phyloP scores from a whole-genome alignment of 2,113 vertebrate genomes.

The Morone chrysops region DNA sequence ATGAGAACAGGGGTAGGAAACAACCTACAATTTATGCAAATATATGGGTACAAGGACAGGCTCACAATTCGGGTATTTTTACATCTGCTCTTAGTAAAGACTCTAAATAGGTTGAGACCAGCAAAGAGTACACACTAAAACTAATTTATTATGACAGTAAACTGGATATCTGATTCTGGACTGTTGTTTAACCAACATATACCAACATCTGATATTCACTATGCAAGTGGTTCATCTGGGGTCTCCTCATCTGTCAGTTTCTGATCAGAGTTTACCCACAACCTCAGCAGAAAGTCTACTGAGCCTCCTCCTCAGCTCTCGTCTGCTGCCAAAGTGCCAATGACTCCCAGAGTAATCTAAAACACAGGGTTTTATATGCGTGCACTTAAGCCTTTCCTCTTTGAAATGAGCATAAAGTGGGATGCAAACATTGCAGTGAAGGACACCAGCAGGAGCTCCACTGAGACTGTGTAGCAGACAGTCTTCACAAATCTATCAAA shows the following conservation, averaged over 20 bases:
- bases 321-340: not conserved
- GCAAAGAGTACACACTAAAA: not conserved
- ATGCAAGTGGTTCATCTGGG: not conserved
- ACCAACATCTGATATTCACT: not conserved
- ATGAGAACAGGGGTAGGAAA: not conserved
- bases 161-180: not conserved
- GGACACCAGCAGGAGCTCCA: constrained; percentile 12
- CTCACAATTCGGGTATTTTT: not conserved
- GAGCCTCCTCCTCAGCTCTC: not conserved
- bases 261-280: not conserved
- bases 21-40: constrained; percentile 3
- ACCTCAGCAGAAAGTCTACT: not conserved
- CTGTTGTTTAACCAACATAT: too few species aligned
- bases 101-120: not conserved
- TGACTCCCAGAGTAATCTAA: not conserved
- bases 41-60: not conserved
- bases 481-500: constrained; percentile 62
- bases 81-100: constrained; percentile 1
- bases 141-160: not conserved
- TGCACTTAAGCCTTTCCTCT: constrained; percentile 3
- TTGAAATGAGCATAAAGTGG: not conserved
- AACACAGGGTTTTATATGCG: not conserved
- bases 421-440: constrained; percentile 16
- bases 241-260: not conserved
- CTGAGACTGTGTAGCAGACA: not conserved